Evolutionary conservation across 2,113 vertebrate species (phyloP), one percentile per base, ranked within the genome.

Genomic region (Perca fluviatilis): DNA sequence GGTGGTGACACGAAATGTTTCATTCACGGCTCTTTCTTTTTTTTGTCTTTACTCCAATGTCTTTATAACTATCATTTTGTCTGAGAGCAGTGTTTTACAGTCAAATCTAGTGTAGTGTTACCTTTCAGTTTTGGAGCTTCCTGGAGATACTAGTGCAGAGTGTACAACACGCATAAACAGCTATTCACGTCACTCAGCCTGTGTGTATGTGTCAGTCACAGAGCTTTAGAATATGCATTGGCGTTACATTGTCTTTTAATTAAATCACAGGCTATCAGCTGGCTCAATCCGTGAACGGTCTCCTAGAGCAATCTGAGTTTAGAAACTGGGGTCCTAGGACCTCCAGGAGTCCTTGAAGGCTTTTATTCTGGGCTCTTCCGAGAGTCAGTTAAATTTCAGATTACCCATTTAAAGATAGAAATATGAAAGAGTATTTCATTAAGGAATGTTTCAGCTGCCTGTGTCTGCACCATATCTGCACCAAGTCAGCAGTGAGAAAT

Each of bases 281-380:
- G n/a, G 21, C 5, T 74, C 46, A 21, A 50, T 30, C 40, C 6
- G 7, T 76, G 16, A 43, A 9, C 51, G 33, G 36, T 18, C 54
- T 57, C 10, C 23, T 15, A 6, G 5, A 47, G 27, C 71, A 49
- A 1, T n/a, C 21, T 47, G 18, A 84, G 33, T 84, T 63, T 54
- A 43, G n/a, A 66, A 85, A 77, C 72, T 53, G 51, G 40, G 23
- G 13, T 87, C 43, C 33, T 67, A 72, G 51, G 89, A 91, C 91
- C 87, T 93, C 89, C 84, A 89, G 63, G 77, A 91, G 89, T 88
- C 91, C 89, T 92, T 92, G 88, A 88, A 79, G 49, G 78, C 19
- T 21, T 76, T 51, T 27, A 1, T 43, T 46, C 51, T 19, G 8
- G 5, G 9, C 25, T 51, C 15, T 43, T 15, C 33, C 18, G 4